Conservation (phyloP, 2,797 vertebrate genomes). For the Pteronotus mesoamericanus region DNA sequence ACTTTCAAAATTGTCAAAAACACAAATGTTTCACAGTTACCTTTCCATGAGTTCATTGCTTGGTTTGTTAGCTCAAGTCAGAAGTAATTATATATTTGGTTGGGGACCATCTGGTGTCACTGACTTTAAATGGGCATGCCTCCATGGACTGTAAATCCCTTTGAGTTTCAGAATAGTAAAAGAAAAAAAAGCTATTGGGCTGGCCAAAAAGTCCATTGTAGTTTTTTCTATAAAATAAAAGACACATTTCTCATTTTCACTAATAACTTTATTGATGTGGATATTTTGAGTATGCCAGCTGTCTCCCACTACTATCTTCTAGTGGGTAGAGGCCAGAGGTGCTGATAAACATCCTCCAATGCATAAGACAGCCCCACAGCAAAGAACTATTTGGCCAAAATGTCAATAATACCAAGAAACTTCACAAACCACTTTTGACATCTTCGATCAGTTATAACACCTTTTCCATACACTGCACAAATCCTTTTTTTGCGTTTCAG, state of each 20-base stretch:
- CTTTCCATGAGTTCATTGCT: conserved; percentile 6
- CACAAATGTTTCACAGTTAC: not conserved
- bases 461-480: not conserved
- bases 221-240: not conserved
- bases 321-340: too few relatives aligned
- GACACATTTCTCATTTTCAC: not conserved
- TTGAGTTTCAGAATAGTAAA: not conserved
- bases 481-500: not conserved
- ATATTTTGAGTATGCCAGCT: not conserved
- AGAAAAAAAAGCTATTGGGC: not conserved
- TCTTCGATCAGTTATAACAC: not conserved
- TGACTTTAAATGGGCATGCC: conserved; percentile 44
- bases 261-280: not conserved
- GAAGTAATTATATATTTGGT: conserved; percentile 42
- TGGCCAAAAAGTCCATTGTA: not conserved
- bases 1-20: conserved; percentile 22
- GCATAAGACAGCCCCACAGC: too few relatives aligned
- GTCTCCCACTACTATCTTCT: not conserved
- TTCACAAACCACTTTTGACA: not conserved
- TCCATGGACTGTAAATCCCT: conserved; percentile 5
- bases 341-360: not conserved
- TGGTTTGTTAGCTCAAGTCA: conserved; percentile 48
- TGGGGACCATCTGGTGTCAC: conserved; percentile 45
- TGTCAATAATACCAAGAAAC: not conserved
- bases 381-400: not conserved